Base-by-base conservation (phyloP, 2,797 vertebrate genomes). In the Melanotaenia nigrans region DNA sequence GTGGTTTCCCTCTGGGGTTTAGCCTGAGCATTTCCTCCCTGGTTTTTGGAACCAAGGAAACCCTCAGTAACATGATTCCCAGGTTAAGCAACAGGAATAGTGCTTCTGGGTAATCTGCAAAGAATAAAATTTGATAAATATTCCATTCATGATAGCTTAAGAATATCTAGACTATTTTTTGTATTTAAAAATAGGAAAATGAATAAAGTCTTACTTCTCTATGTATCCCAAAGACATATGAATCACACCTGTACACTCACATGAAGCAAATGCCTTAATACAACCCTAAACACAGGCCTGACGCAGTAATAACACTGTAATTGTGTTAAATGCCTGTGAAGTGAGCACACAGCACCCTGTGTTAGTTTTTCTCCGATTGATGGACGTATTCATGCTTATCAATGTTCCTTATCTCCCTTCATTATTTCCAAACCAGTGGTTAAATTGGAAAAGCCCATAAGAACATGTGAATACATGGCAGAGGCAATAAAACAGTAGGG, bases 361-460 rank as follows among this genome's bases (percentile, higher is more conserved):
- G 80, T 62, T 87, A 86, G 86, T 92, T 92, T 91, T 92, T 87
- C 90, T 89, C 81, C 74, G 47, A 78, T 87, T 93, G 93, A 93
- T 90, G 87, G 92, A 91, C 90, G 79, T 91, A 86, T 90, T 89
- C 86, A 78, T 88, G 87, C 85, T 93, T 94, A 93, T 92, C 92
- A 80, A 47, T 61, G 76, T 70, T 83, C 75, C 88, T 92, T 92
- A 93, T 93, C 92, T 88, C 59, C 89, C 85, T 91, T 93, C 89
- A 92, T 93, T 93, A 93, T 92, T 93, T 93, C 90, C 90, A 88
- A 92, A 92, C 88, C 91, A 89, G 79, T 87, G 83, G 90, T 87
- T 93, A 94, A 93, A 93, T 92, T 92, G 92, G 91, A 93, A 92
- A 92, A 93, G 85, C 89, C 91, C 87, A 90, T 91, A 90, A 92